phyloP scores from a whole-genome alignment of 2,797 vertebrate species.

The Lacerta viridis region DNA sequence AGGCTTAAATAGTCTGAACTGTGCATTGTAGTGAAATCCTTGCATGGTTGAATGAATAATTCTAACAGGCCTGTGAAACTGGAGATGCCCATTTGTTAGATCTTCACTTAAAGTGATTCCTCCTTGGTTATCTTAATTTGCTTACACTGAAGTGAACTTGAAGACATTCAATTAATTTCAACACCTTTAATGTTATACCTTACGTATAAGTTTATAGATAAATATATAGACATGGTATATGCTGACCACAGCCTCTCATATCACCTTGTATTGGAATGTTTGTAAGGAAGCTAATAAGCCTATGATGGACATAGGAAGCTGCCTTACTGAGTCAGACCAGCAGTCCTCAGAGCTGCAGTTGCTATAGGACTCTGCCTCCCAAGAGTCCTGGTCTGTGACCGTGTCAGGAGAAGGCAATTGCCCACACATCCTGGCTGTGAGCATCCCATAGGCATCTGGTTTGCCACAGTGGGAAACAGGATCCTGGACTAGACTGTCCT shows the following conservation, averaged over 20 bases:
- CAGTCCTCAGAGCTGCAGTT: too few species aligned
- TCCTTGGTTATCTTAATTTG: neutral
- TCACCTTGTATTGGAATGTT: neutral
- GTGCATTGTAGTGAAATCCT: constrained; percentile 42
- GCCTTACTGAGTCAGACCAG: too few species aligned
- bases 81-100: neutral
- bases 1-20: constrained; percentile 50
- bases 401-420: too few species aligned
- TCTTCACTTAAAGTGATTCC: neutral
- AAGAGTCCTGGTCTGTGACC: too few species aligned
- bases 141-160: neutral
- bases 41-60: neutral
- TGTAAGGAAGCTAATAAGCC: neutral
- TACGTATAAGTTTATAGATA: neutral
- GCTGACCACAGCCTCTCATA: neutral
- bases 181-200: neutral
- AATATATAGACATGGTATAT: neutral
- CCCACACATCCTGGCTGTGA: too few species aligned
- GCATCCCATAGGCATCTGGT: too few species aligned
- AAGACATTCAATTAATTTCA: constrained; percentile 19
- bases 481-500: too few species aligned
- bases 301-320: neutral
- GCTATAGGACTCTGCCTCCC: too few species aligned
- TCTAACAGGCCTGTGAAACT: neutral
- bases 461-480: too few species aligned